Evolutionary conservation across 1,140 invertebrate species (phyloP).

Genomic region (Drosophila sechellia): DNA sequence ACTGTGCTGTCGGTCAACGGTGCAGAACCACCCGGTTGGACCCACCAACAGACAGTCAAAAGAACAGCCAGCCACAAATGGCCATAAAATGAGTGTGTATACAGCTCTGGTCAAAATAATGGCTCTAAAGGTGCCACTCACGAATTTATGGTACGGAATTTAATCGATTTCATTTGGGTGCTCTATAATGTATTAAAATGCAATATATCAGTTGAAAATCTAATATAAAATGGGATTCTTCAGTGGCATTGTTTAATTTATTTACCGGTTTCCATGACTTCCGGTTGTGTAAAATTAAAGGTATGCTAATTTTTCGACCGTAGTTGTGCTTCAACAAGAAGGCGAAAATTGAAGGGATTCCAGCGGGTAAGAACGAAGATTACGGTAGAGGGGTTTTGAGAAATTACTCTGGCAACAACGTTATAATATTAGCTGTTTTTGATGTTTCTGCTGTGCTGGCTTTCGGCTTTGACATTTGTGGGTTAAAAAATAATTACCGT

Average conservation of each 20-base stretch:
- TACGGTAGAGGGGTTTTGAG: slow-evolving; percentile 45
- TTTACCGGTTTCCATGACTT: no score
- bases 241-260: no score
- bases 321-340: slow-evolving; percentile 9
- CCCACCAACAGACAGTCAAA: slow-evolving; percentile 54
- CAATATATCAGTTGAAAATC: neutral
- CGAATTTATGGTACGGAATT: neutral
- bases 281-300: neutral
- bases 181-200: neutral
- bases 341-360: neutral
- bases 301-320: slow-evolving; percentile 1
- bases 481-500: slow-evolving; percentile 71
- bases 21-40: slow-evolving; percentile 49
- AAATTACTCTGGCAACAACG: slow-evolving; percentile 71
- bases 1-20: slow-evolving; percentile 54
- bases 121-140: neutral
- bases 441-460: slow-evolving; percentile 16
- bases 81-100: slow-evolving; percentile 66
- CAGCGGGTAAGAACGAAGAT: slow-evolving; percentile 16
- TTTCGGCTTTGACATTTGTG: slow-evolving; percentile 72
- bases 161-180: neutral
- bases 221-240: neutral
- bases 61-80: slow-evolving; percentile 57
- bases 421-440: slow-evolving; percentile 39
- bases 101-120: slow-evolving; percentile 21